Evolutionary conservation across 2,888 invertebrate genomes (phyloP).

Genomic region (Dicroscelio sp.): DNA sequence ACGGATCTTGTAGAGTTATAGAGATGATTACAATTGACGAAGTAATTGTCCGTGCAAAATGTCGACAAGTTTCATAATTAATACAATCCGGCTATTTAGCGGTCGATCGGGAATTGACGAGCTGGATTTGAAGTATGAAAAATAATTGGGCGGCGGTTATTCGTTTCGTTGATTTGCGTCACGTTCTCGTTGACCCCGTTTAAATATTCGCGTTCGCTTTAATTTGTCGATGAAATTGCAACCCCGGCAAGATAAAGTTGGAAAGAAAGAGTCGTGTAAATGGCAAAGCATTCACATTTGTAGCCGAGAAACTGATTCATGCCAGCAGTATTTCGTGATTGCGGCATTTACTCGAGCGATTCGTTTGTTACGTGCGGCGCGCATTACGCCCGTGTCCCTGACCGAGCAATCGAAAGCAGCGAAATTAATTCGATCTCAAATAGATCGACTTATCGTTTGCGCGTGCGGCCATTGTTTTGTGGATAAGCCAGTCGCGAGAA

Average conservation of each 20-base stretch:
- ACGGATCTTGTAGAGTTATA: too few species aligned
- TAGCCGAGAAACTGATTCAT: conserved; percentile 83
- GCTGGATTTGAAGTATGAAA: conserved; percentile 31
- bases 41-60: neutral
- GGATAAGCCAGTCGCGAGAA: conserved; percentile 55
- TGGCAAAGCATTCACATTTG: conserved; percentile 54
- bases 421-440: conserved; percentile 64
- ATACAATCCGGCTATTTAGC: neutral
- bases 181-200: conserved; percentile 29
- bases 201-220: conserved; percentile 18
- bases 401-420: conserved; percentile 66
- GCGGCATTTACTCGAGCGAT: conserved; percentile 87
- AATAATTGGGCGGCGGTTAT: conserved; percentile 33
- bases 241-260: conserved; percentile 13
- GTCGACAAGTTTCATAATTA: conserved; percentile 18
- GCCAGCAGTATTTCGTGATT: conserved; percentile 86
- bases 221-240: conserved; percentile 44
- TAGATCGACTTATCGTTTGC: conserved; percentile 59
- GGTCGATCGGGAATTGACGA: conserved; percentile 18
- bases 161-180: conserved; percentile 26
- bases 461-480: conserved; percentile 61
- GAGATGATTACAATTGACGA: too few species aligned
- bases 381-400: conserved; percentile 64
- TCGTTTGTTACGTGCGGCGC: conserved; percentile 84
- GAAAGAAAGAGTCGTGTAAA: neutral